Percentiles rank a stretch among this genome's conserved stretches.
Conservation (phyloP, 2,797 vertebrate species). For the Cynodonichthys magdalenae region DNA sequence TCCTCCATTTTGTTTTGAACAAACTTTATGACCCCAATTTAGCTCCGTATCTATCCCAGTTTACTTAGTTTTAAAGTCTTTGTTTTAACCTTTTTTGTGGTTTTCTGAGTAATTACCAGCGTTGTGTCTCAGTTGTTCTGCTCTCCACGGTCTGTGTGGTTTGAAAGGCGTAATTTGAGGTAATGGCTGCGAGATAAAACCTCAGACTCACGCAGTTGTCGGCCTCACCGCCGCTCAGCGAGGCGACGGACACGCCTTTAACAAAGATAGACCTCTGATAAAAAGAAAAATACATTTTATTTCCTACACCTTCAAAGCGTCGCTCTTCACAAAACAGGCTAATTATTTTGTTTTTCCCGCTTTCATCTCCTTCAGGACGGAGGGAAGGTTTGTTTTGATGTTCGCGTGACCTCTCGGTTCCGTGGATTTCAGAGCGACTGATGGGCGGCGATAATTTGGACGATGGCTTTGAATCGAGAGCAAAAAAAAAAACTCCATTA, state of each 20-base stretch:
- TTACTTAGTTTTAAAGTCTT: neutral
- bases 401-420: constrained; percentile 65
- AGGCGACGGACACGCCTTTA: constrained; percentile 40
- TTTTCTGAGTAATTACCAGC: constrained; percentile 29
- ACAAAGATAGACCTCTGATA: constrained; percentile 62
- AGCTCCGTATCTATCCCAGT: too few species aligned
- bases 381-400: constrained; percentile 72
- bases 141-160: constrained; percentile 40
- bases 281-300: constrained; percentile 61
- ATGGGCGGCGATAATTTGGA: constrained; percentile 66
- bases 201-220: constrained; percentile 49
- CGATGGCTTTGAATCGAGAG: constrained; percentile 68
- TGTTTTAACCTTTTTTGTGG: constrained; percentile 29
- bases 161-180: constrained; percentile 64
- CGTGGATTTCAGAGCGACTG: constrained; percentile 45
- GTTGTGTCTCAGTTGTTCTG: constrained; percentile 39
- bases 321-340: constrained; percentile 67
- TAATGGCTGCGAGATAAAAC: constrained; percentile 68
- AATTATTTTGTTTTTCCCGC: constrained; percentile 73
- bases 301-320: constrained; percentile 73
- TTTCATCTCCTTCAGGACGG: constrained; percentile 67
- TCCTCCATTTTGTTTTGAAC: too few species aligned
- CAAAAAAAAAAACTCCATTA: constrained; percentile 44
- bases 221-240: constrained; percentile 45
- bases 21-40: too few species aligned